Percentiles rank a stretch among this genome's conserved stretches.
These are phyloP conservation scores for Motacilla alba DNA, from an alignment of 2,113 vertebrate species.

Conservation along the genomic window DNA sequence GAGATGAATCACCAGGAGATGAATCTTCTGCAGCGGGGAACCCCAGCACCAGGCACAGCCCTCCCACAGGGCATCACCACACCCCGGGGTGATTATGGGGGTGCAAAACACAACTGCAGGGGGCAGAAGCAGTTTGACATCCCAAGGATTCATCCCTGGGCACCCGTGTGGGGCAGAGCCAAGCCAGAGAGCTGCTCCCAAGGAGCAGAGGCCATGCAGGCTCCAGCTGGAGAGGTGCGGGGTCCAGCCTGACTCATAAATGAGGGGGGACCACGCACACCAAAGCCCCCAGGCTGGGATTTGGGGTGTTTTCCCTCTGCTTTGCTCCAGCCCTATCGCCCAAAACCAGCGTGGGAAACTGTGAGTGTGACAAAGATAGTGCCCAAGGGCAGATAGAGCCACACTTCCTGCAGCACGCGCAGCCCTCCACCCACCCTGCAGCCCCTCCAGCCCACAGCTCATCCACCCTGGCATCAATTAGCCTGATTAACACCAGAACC, in stretches of 20 bases:
- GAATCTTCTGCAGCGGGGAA: background rate
- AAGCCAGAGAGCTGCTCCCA: background rate
- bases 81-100: fast-evolving
- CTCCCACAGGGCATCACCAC: background rate
- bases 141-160: background rate
- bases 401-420: background rate
- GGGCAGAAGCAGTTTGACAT: background rate
- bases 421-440: background rate
- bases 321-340: background rate
- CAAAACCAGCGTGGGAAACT: background rate
- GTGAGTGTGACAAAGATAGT: background rate
- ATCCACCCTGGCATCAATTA: background rate
- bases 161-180: background rate
- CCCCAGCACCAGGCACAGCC: background rate
- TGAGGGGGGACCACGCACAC: fast-evolving
- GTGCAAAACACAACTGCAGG: fast-evolving
- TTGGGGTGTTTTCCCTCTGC: background rate
- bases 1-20: background rate
- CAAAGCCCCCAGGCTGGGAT: background rate
- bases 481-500: background rate
- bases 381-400: background rate
- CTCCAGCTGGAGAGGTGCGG: background rate
- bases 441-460: background rate
- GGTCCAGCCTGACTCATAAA: background rate
- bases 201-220: fast-evolving